Percentiles rank a stretch among this genome's conserved stretches.
Evolutionary conservation across 2,888 invertebrate genomes (phyloP).

Genomic region (Platypus cylindrus): DNA sequence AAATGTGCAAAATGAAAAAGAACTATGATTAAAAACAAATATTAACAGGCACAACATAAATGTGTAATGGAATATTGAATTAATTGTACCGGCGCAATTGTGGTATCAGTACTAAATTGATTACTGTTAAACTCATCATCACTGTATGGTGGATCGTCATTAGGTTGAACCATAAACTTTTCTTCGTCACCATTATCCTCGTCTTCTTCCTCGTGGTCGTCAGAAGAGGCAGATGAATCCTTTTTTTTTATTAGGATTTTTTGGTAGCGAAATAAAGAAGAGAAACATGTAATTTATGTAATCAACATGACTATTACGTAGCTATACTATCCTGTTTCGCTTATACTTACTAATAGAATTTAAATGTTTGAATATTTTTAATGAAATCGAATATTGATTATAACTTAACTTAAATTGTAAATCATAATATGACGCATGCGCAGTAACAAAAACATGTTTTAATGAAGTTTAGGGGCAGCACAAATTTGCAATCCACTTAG

Average conservation of each 20-base stretch:
- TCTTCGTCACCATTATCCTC: conserved; percentile 31
- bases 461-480: no score
- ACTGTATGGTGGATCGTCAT: conserved; percentile 29
- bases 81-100: conserved; percentile 30
- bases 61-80: not conserved
- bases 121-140: conserved; percentile 35
- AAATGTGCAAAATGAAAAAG: conserved; percentile 1
- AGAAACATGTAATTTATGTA: conserved; percentile 7
- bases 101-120: conserved; percentile 32
- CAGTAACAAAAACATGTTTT: no score
- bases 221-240: conserved; percentile 38
- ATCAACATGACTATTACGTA: no score
- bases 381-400: no score
- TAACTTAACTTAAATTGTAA: no score
- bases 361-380: not conserved
- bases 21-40: not conserved
- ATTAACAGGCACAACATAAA: not conserved
- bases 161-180: conserved; percentile 29
- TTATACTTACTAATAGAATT: not conserved
- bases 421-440: no score
- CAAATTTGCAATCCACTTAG: no score
- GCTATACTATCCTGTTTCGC: no score
- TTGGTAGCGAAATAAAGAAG: conserved; percentile 22
- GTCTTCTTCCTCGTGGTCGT: conserved; percentile 36
- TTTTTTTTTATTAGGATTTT: no score